A percentile compares a stretch with the other conserved stretches of the same genome.
These are phyloP conservation scores for Xenops minutus DNA, from an alignment of 2,797 vertebrate genomes.

Conservation along the genomic window DNA sequence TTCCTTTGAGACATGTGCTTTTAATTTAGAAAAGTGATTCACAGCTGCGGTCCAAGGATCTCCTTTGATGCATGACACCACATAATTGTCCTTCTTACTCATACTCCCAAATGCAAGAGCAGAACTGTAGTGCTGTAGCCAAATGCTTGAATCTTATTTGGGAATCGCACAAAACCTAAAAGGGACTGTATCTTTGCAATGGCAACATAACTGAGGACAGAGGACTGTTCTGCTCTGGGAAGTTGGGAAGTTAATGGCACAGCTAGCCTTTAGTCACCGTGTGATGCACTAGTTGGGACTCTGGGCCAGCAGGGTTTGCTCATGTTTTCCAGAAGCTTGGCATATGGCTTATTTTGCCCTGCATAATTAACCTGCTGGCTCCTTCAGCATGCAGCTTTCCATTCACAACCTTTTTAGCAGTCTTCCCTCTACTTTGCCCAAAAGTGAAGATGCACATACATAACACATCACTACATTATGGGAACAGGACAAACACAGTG, in stretches of 20 bases:
- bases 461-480: background rate
- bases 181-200: background rate
- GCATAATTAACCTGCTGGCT: background rate
- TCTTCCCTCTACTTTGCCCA: background rate
- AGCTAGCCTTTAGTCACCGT: background rate
- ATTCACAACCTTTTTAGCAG: background rate
- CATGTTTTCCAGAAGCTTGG: background rate
- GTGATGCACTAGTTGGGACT: rapidly evolving
- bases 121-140: background rate
- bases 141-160: background rate
- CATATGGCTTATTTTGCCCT: background rate
- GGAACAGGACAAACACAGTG: background rate
- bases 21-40: conserved; percentile 39
- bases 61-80: background rate
- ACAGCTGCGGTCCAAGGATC: background rate
- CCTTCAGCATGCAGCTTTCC: background rate
- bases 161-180: background rate
- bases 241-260: background rate
- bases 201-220: background rate
- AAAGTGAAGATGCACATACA: background rate
- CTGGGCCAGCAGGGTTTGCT: background rate
- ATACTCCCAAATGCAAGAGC: background rate
- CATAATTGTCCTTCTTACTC: background rate
- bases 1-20: background rate
- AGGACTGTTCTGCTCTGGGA: background rate